A percentile compares a stretch with the other conserved stretches of the same genome.
These are phyloP conservation scores for Sycobia sp. DNA, from an alignment of 1,140 invertebrate genomes.

Conservation along the genomic window DNA sequence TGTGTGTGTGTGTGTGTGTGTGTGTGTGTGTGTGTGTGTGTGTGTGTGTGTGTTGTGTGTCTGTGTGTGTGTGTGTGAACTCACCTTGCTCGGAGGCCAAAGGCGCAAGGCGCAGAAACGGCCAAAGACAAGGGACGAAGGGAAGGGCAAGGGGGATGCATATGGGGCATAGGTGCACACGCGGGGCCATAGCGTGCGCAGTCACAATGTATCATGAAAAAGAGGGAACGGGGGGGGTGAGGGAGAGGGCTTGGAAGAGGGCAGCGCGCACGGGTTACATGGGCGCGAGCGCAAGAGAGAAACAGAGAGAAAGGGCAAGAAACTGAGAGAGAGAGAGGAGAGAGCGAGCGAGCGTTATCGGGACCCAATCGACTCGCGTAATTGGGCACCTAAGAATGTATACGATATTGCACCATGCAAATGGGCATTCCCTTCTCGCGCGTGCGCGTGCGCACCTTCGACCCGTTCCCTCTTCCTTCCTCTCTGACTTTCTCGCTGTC, in stretches of 20 bases:
- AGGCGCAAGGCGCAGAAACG: neutral
- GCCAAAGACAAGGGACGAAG: too few relatives aligned
- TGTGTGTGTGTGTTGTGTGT: too few relatives aligned
- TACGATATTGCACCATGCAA: slow-evolving; percentile 62
- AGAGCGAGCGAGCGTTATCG: slow-evolving; percentile 48
- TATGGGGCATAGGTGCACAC: slow-evolving; percentile 46
- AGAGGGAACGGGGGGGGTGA: slow-evolving; percentile 42
- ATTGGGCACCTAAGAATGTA: slow-evolving; percentile 62
- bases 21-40: too few relatives aligned
- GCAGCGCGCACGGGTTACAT: too few relatives aligned
- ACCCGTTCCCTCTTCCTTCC: neutral
- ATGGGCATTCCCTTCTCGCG: slow-evolving; percentile 47
- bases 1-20: too few relatives aligned
- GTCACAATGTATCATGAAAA: slow-evolving; percentile 58
- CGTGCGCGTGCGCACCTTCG: too few relatives aligned
- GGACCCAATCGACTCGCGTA: slow-evolving; percentile 58
- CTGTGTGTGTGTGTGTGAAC: slow-evolving; percentile 32
- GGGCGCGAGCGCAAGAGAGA: neutral
- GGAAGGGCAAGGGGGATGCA: slow-evolving; percentile 34
- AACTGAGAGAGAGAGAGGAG: neutral
- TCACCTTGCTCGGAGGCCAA: slow-evolving; percentile 26
- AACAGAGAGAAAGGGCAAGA: slow-evolving; percentile 2
- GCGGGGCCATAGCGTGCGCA: slow-evolving; percentile 50
- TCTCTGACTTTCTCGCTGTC: too few relatives aligned
- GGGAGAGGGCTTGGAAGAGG: too few relatives aligned